These are phyloP conservation scores for Drosophila punjabiensis DNA, from an alignment of 1,140 invertebrate species.

Conservation along the genomic window DNA sequence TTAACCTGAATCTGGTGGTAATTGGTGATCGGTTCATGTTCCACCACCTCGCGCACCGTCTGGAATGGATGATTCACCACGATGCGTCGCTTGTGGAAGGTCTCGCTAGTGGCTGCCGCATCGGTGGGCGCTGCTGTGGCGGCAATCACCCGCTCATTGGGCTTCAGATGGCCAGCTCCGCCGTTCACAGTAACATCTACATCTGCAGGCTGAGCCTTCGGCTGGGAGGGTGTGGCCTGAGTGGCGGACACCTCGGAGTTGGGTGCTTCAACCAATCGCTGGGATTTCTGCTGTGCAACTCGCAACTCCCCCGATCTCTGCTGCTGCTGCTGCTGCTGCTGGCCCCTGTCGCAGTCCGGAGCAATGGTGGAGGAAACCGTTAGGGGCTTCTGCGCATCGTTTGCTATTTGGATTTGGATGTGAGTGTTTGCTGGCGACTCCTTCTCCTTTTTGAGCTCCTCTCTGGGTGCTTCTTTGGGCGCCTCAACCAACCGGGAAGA, in stretches of 20 bases:
- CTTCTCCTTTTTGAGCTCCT: constrained; percentile 9
- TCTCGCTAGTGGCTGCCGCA: constrained; percentile 86
- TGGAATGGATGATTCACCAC: constrained; percentile 88
- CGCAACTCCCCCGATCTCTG: constrained; percentile 21
- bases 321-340: constrained; percentile 26
- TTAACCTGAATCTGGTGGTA: constrained; percentile 86
- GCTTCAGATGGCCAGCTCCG: constrained; percentile 77
- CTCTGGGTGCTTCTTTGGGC: constrained; percentile 6
- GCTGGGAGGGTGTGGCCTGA: constrained; percentile 81
- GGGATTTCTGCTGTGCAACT: constrained; percentile 45
- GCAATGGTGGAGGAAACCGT: constrained; percentile 64
- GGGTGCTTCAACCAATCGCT: constrained; percentile 74
- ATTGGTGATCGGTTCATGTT: constrained; percentile 88
- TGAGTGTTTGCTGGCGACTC: constrained; percentile 54
- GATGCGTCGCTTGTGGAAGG: constrained; percentile 88
- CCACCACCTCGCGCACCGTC: constrained; percentile 87
- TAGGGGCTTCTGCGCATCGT: constrained; percentile 57
- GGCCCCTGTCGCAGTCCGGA: constrained; percentile 60
- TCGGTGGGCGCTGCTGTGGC: constrained; percentile 87
- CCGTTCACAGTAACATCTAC: constrained; percentile 71
- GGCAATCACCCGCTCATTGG: constrained; percentile 86
- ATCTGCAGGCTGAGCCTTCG: constrained; percentile 51
- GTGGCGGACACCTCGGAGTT: constrained; percentile 86
- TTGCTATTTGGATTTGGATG: constrained; percentile 76
- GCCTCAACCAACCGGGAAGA: constrained; percentile 53